Evolutionary conservation across 2,888 invertebrate genomes (phyloP).

Genomic region (Eupithecia insigniata): DNA sequence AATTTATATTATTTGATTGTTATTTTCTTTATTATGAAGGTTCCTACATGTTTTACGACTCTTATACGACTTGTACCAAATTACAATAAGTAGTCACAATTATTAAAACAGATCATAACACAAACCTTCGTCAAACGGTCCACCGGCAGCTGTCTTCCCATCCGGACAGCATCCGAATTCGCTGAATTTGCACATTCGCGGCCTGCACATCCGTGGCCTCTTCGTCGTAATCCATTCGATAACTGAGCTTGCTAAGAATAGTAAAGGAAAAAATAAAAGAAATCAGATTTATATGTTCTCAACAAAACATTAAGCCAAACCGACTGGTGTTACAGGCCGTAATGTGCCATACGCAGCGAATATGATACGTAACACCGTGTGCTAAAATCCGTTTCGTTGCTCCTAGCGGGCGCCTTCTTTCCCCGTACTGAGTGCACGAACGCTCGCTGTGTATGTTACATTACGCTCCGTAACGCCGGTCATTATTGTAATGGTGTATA

Average conservation of each 20-base stretch:
- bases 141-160: constrained; percentile 89
- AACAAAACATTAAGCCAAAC: background rate
- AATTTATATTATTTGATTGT: too few relatives aligned
- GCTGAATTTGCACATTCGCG: constrained; percentile 85
- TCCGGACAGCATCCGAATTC: constrained; percentile 94
- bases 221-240: constrained; percentile 79
- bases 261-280: background rate
- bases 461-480: too few relatives aligned
- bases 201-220: constrained; percentile 83
- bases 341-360: background rate
- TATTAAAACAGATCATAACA: background rate
- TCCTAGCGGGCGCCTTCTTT: too few relatives aligned
- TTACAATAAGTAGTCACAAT: background rate
- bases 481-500: too few relatives aligned
- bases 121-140: constrained; percentile 90
- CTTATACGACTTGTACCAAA: background rate
- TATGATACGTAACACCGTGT: too few relatives aligned
- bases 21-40: too few relatives aligned
- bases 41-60: too few relatives aligned
- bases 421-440: too few relatives aligned
- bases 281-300: background rate
- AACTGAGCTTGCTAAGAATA: constrained; percentile 57
- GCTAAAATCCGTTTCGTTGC: too few relatives aligned
- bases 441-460: too few relatives aligned
- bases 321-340: too few relatives aligned